Conservation (phyloP, 2,797 vertebrate genomes). For the Fringilla coelebs region DNA sequence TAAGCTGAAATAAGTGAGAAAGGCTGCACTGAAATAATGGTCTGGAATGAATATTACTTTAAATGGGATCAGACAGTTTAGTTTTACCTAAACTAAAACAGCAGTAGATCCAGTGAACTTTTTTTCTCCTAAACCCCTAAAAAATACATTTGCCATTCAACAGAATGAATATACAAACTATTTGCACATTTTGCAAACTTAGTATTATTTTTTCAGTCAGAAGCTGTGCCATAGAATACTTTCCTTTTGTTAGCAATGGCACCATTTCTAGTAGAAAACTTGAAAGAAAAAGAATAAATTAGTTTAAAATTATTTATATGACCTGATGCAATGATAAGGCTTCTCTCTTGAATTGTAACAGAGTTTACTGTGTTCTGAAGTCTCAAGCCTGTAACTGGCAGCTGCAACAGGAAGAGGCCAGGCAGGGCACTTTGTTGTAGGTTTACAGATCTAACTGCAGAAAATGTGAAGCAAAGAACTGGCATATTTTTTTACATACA, state of each 20-base stretch:
- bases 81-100: not conserved
- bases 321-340: not conserved
- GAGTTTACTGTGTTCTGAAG: not conserved
- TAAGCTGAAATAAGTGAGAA: not conserved
- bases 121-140: not conserved
- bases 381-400: not conserved
- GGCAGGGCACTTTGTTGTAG: not conserved
- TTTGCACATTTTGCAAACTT: constrained; percentile 37
- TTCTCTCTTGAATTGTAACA: not conserved
- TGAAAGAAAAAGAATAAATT: not conserved
- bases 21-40: not conserved
- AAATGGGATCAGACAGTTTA: not conserved
- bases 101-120: not conserved
- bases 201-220: not conserved
- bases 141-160: constrained; percentile 35
- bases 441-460: not conserved
- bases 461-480: not conserved
- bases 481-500: not conserved
- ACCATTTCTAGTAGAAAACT: not conserved
- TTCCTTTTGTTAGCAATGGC: not conserved
- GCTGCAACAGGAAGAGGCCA: not conserved
- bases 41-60: constrained; percentile 29
- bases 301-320: not conserved
- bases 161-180: constrained; percentile 36
- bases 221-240: not conserved